Evolutionary conservation across 2,113 vertebrate species (phyloP).

Genomic region (Aleadryas rufinucha): DNA sequence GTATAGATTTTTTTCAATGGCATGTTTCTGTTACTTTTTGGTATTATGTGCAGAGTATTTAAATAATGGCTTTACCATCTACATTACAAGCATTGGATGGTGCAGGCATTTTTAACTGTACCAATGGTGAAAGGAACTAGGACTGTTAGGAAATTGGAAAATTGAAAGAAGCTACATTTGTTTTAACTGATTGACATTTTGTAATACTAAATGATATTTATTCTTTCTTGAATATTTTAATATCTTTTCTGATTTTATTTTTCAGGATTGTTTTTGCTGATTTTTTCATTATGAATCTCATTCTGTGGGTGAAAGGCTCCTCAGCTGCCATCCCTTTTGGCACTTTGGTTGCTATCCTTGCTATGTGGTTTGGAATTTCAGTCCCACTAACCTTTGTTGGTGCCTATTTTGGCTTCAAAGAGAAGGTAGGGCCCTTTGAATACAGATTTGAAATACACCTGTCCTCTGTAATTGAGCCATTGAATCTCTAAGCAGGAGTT

Average conservation of each 20-base stretch:
- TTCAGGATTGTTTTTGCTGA: conserved; percentile 87
- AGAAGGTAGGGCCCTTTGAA: conserved; percentile 70
- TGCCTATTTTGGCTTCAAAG: conserved; percentile 89
- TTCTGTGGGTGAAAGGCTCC: conserved; percentile 89
- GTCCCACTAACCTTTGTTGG: conserved; percentile 87
- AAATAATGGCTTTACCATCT: background rate
- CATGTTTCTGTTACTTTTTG: background rate
- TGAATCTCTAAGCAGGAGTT: background rate
- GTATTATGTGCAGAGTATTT: background rate
- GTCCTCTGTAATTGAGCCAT: background rate
- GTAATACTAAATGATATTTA: background rate
- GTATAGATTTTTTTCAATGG: background rate
- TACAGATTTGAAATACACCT: background rate
- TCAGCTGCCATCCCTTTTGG: conserved; percentile 87
- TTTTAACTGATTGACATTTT: background rate
- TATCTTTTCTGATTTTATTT: background rate
- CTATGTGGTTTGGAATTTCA: conserved; percentile 91
- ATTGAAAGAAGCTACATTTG: background rate
- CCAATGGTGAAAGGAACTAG: background rate
- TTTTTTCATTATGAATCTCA: conserved; percentile 92
- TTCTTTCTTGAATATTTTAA: background rate
- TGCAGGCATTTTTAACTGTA: background rate
- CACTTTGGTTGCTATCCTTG: conserved; percentile 83
- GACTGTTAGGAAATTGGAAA: background rate
- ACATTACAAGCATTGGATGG: background rate